These are phyloP conservation scores for Lasius platythorax DNA, from an alignment of 2,888 invertebrate genomes.

Conservation along the genomic window DNA sequence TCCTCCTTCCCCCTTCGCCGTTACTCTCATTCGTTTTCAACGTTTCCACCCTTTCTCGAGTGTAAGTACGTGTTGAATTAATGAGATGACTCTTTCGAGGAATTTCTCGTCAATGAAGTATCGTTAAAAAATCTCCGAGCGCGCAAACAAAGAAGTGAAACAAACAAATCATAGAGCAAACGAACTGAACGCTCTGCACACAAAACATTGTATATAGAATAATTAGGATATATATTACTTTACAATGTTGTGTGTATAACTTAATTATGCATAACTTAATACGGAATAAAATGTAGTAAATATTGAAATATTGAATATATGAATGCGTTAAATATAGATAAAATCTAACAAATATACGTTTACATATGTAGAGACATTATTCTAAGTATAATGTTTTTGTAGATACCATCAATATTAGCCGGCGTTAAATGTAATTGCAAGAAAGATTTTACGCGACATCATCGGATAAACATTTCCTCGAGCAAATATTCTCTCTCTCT, in stretches of 20 bases:
- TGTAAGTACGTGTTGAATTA: conserved; percentile 74
- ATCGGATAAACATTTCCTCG: conserved; percentile 29
- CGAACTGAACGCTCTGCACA: background rate
- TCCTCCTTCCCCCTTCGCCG: conserved; percentile 23
- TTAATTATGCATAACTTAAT: background rate
- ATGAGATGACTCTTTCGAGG: conserved; percentile 74
- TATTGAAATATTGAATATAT: background rate
- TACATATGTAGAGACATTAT: background rate
- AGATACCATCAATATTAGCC: background rate
- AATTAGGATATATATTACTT: background rate
- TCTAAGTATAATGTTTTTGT: background rate
- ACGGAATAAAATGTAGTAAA: background rate
- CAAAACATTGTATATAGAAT: background rate
- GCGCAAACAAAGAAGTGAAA: background rate
- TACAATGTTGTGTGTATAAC: background rate
- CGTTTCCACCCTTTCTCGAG: conserved; percentile 21
- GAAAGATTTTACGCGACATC: conserved; percentile 11
- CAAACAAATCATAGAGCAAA: conserved; percentile 12
- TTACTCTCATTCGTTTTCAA: conserved; percentile 52
- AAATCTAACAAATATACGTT: background rate
- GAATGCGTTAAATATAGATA: background rate
- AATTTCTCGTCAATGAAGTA: conserved; percentile 71
- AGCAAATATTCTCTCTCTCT: conserved; percentile 8
- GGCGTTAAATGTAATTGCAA: background rate
- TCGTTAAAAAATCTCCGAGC: conserved; percentile 64